Conservation (phyloP, 2,113 vertebrate genomes). For the Neomonachus schauinslandi region DNA sequence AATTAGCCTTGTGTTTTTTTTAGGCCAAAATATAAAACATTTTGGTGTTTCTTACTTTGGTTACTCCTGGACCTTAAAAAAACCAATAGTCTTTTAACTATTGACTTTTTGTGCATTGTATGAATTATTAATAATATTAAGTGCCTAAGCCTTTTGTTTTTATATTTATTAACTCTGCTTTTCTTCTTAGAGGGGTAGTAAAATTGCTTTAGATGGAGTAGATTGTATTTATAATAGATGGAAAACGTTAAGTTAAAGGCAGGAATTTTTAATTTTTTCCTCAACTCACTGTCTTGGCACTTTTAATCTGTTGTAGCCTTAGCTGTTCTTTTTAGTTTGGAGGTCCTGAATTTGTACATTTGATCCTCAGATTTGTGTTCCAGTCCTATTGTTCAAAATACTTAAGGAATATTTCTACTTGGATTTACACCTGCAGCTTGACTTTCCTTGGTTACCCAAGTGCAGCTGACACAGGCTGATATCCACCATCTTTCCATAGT, state of each 20-base stretch:
- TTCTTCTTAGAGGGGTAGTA: slow-evolving; percentile 15
- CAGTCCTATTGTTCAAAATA: background rate
- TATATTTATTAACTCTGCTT: background rate
- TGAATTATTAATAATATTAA: slow-evolving; percentile 36
- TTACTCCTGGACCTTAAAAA: background rate
- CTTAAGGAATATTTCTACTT: background rate
- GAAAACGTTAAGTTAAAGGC: background rate
- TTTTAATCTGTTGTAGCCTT: background rate
- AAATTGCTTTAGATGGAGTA: background rate
- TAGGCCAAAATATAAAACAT: background rate
- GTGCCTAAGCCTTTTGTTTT: background rate
- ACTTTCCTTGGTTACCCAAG: background rate
- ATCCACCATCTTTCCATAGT: background rate
- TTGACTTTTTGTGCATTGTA: background rate
- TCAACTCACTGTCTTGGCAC: background rate
- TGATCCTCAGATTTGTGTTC: background rate
- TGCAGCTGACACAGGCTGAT: background rate
- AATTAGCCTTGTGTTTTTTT: slow-evolving; percentile 1
- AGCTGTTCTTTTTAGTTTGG: background rate
- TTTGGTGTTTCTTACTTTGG: slow-evolving; percentile 3
- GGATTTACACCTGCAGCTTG: background rate
- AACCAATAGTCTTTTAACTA: background rate
- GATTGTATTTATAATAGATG: background rate
- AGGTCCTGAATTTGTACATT: background rate
- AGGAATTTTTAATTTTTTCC: background rate